Percentiles rank a stretch among this genome's conserved stretches.
phyloP scores from a whole-genome alignment of 1,140 invertebrate genomes.

The Brachionus plicatilis region DNA sequence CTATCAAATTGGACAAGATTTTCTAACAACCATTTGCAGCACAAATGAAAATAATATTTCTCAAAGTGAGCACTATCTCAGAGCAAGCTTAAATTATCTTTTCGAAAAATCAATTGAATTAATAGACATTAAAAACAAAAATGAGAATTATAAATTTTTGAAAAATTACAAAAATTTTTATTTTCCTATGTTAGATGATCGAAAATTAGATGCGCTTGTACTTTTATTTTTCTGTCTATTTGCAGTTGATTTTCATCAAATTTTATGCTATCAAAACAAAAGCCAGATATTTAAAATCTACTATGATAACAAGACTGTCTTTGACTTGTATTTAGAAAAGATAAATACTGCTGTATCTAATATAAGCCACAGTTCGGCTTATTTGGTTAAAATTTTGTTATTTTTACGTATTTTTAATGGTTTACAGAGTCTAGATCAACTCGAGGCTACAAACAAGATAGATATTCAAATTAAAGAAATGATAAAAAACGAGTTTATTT shows the following conservation, averaged over 20 bases:
- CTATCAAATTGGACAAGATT: neutral
- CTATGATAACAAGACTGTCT: neutral
- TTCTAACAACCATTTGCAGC: neutral
- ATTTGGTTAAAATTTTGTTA: neutral
- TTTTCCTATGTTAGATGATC: neutral
- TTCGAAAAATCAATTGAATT: neutral
- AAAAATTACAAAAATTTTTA: neutral
- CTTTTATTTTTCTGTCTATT: neutral
- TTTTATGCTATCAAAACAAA: neutral
- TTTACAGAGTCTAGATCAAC: neutral
- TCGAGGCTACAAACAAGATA: neutral
- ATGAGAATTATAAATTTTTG: neutral
- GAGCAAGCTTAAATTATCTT: neutral
- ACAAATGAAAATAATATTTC: neutral
- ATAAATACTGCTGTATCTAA: neutral
- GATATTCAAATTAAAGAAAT: neutral
- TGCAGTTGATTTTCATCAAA: neutral
- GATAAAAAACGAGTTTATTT: constrained; percentile 16
- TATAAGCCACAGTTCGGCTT: neutral
- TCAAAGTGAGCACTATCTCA: neutral
- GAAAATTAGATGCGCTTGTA: neutral
- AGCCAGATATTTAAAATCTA: neutral
- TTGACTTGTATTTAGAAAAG: neutral
- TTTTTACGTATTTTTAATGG: neutral
- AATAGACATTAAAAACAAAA: neutral